Evolutionary conservation across 2,113 vertebrate species (phyloP).

Genomic region (Corapipo altera): DNA sequence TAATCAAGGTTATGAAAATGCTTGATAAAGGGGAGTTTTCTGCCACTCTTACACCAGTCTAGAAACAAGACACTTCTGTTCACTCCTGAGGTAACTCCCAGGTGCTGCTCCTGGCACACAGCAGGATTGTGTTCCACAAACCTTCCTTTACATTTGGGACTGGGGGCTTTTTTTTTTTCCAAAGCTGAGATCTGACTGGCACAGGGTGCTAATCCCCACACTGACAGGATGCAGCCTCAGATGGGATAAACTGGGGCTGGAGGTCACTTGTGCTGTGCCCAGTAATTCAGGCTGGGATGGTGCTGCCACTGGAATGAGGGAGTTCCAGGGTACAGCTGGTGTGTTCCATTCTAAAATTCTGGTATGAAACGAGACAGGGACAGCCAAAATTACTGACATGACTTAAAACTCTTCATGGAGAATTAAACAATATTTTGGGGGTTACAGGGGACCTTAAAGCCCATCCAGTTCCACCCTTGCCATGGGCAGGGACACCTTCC

Average conservation of each 20-base stretch:
- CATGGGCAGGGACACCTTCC: neutral
- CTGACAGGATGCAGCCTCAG: neutral
- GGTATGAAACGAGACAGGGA: neutral
- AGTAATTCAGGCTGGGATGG: neutral
- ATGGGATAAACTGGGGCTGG: rapidly evolving
- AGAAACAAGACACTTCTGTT: neutral
- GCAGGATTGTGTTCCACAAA: neutral
- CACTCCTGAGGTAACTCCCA: neutral
- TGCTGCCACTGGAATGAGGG: neutral
- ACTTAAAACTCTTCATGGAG: neutral
- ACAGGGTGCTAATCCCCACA: rapidly evolving
- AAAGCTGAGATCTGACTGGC: neutral
- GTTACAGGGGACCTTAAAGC: neutral
- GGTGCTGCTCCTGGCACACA: neutral
- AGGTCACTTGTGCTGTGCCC: neutral
- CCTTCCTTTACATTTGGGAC: neutral
- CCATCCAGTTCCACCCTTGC: neutral
- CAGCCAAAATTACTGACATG: neutral
- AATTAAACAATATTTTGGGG: rapidly evolving
- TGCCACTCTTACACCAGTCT: neutral
- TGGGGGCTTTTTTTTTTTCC: too few species aligned
- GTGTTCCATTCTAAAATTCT: neutral
- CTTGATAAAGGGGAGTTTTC: neutral
- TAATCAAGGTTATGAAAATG: neutral
- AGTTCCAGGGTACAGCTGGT: neutral